A percentile compares a stretch with the other conserved stretches of the same genome.
Conservation (phyloP, 2,797 vertebrate genomes). For the Gymnoscopelus microlampas region DNA sequence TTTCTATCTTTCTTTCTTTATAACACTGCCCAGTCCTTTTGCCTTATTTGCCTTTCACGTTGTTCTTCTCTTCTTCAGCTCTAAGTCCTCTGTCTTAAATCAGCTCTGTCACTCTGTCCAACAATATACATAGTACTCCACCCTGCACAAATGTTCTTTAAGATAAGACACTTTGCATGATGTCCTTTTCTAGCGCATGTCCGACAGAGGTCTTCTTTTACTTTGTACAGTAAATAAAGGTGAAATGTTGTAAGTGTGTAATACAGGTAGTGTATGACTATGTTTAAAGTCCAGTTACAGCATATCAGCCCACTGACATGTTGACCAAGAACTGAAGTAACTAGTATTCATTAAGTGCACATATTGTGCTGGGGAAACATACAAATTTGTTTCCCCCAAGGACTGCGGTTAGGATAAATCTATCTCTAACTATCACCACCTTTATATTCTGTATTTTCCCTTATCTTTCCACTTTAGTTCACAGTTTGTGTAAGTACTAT, state of each 20-base stretch:
- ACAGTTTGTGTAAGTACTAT: slow-evolving; percentile 90
- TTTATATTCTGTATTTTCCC: slow-evolving; percentile 90
- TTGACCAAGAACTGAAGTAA: slow-evolving; percentile 20
- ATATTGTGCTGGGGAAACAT: slow-evolving; percentile 32
- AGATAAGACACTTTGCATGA: slow-evolving; percentile 73
- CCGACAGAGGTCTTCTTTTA: slow-evolving; percentile 50
- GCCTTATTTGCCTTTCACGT: slow-evolving; percentile 4
- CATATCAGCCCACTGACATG: slow-evolving; percentile 49
- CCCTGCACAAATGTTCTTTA: slow-evolving; percentile 41
- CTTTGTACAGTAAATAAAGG: slow-evolving; percentile 85
- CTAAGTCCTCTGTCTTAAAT: slow-evolving; percentile 29
- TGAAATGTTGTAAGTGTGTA: slow-evolving; percentile 53
- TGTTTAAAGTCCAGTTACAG: slow-evolving; percentile 20
- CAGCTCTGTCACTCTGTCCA: slow-evolving; percentile 40
- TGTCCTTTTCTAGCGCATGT: slow-evolving; percentile 69
- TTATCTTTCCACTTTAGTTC: slow-evolving; percentile 89
- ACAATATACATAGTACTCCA: slow-evolving; percentile 25
- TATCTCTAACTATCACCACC: slow-evolving; percentile 83
- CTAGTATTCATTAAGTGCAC: slow-evolving; percentile 1
- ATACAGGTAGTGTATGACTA: slow-evolving; percentile 13
- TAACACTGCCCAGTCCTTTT: slow-evolving; percentile 1
- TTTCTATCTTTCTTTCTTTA: slow-evolving; percentile 21
- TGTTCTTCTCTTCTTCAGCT: slow-evolving; percentile 11
- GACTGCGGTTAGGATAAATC: slow-evolving; percentile 53
- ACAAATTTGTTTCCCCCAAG: slow-evolving; percentile 36